A percentile compares a stretch with the other conserved stretches of the same genome.
Conservation (phyloP, 2,797 vertebrate species). For the Sebastes minor region DNA sequence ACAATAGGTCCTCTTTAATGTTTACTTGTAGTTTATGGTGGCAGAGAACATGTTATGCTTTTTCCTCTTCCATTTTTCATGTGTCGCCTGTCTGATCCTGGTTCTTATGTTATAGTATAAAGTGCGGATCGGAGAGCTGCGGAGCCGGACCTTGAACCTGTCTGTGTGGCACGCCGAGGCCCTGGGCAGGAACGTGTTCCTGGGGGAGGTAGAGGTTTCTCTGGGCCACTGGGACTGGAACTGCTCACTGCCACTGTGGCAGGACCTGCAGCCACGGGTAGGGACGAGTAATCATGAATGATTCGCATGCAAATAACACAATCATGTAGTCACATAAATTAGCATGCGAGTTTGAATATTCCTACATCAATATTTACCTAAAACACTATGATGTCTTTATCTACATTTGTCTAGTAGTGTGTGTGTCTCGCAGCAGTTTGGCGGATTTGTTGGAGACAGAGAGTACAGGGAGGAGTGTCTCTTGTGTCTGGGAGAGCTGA, state of each 20-base stretch:
- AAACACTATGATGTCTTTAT: not conserved
- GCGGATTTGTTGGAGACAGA: conserved; percentile 37
- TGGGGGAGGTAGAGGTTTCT: conserved; percentile 92
- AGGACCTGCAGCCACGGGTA: conserved; percentile 90
- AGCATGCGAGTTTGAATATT: not conserved
- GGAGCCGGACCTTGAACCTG: conserved; percentile 89
- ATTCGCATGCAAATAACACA: not conserved
- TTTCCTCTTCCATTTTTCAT: not conserved
- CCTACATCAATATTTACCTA: not conserved
- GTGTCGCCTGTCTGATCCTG: not conserved
- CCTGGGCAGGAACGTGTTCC: conserved; percentile 91
- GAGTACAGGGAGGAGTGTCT: conserved; percentile 35
- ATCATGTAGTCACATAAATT: not conserved
- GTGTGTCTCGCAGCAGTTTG: conserved; percentile 16
- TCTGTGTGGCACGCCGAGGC: conserved; percentile 94
- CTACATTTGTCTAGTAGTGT: conserved; percentile 29
- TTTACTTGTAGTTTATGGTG: not conserved
- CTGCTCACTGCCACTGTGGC: conserved; percentile 84
- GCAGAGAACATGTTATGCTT: not conserved
- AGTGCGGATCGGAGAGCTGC: conserved; percentile 85
- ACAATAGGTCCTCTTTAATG: too few relatives aligned
- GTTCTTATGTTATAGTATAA: conserved; percentile 85
- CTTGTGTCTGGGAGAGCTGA: conserved; percentile 58
- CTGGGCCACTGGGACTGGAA: conserved; percentile 91
- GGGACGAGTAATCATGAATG: conserved; percentile 24